These are phyloP conservation scores for Mycetomoellerius zeteki DNA, from an alignment of 1,140 invertebrate species.

Conservation along the genomic window DNA sequence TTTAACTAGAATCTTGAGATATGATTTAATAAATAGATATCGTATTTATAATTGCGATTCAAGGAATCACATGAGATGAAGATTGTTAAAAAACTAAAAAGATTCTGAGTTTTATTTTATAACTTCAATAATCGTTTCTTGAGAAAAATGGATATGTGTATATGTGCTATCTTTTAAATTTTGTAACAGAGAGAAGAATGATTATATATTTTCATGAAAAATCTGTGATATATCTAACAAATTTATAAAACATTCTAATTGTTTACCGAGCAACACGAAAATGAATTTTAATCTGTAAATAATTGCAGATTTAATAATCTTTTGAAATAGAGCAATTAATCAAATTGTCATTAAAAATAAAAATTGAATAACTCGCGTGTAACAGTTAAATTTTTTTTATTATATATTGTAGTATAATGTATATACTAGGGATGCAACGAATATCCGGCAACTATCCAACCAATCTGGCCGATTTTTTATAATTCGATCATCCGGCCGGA, in stretches of 20 bases:
- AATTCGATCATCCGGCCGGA: no score
- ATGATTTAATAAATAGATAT: background rate
- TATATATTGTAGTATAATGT: background rate
- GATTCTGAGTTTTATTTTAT: background rate
- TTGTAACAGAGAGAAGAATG: background rate
- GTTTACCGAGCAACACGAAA: background rate
- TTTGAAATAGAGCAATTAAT: background rate
- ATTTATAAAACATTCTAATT: constrained; percentile 4
- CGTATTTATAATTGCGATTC: background rate
- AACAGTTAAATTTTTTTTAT: background rate
- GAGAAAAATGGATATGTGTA: background rate
- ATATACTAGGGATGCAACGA: background rate
- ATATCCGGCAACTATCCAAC: no score
- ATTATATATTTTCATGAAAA: background rate
- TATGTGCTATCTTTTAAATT: background rate
- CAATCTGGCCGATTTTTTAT: no score
- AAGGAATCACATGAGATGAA: background rate
- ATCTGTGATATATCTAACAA: background rate
- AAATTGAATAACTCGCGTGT: background rate
- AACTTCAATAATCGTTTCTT: background rate
- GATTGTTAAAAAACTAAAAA: background rate
- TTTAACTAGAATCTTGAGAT: background rate
- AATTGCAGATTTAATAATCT: background rate
- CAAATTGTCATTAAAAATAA: background rate
- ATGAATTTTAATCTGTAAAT: background rate